Conservation (phyloP, 2,113 vertebrate genomes). For the Uria aalge region DNA sequence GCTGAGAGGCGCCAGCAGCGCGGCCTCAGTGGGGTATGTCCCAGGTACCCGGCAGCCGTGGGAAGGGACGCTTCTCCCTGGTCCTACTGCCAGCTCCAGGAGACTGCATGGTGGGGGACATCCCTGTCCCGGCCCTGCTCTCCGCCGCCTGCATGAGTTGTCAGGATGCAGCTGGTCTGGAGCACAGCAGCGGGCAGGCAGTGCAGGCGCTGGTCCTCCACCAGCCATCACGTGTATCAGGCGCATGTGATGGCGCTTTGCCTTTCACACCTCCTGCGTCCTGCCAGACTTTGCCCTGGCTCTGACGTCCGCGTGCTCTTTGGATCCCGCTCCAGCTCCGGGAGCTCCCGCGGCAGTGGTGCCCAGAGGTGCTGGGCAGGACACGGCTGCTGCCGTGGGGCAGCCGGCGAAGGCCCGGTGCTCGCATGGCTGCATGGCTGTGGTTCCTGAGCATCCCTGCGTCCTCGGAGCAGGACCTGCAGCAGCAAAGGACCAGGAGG, state of each 20-base stretch:
- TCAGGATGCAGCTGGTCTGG: neutral
- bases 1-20: neutral
- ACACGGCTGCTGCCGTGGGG: fast-evolving
- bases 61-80: neutral
- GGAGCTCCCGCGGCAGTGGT: neutral
- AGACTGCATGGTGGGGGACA: fast-evolving
- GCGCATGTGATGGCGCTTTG: neutral
- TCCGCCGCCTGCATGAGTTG: fast-evolving
- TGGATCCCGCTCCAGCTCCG: neutral
- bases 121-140: neutral
- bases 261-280: neutral
- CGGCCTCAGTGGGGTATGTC: fast-evolving
- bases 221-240: neutral
- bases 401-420: fast-evolving
- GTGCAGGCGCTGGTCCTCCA: fast-evolving
- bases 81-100: neutral
- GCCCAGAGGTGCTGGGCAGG: neutral
- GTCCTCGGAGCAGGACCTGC: neutral
- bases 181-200: neutral
- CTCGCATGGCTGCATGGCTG: fast-evolving
- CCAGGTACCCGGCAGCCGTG: fast-evolving
- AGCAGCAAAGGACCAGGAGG: neutral
- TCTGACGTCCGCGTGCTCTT: neutral
- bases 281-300: slow-evolving; percentile 51
- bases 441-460: neutral